These are phyloP conservation scores for Oscheius sp. DNA, from an alignment of 2,888 invertebrate species.

Conservation along the genomic window DNA sequence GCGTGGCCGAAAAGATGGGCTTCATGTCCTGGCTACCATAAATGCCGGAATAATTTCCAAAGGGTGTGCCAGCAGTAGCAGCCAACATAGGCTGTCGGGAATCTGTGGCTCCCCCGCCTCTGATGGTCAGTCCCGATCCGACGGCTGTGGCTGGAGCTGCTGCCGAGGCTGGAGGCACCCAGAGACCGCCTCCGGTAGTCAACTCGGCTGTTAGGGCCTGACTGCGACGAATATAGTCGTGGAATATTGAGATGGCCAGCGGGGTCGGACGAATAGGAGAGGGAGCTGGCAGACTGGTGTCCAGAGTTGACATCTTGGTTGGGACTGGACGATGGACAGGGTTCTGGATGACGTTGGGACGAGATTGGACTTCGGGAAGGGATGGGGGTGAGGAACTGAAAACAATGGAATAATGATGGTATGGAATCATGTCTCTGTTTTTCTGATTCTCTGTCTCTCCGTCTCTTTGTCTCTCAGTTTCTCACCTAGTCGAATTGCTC, in stretches of 20 bases:
- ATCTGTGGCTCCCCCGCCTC: constrained; percentile 62
- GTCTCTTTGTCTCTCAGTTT: not conserved
- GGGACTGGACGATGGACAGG: constrained; percentile 68
- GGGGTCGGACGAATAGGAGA: constrained; percentile 40
- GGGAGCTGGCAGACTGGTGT: constrained; percentile 34
- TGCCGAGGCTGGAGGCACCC: constrained; percentile 62
- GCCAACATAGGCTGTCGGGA: constrained; percentile 75
- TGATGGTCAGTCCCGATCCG: constrained; percentile 17
- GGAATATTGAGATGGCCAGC: constrained; percentile 42
- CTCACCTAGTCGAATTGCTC: constrained; percentile 37
- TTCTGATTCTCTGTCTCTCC: not conserved
- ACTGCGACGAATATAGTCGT: constrained; percentile 50
- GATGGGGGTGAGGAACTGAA: constrained; percentile 41
- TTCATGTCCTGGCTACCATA: constrained; percentile 57
- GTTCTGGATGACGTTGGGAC: constrained; percentile 69
- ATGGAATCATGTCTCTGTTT: not conserved
- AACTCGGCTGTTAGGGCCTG: constrained; percentile 3
- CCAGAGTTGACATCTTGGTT: constrained; percentile 41
- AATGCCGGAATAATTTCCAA: constrained; percentile 60
- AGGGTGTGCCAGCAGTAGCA: constrained; percentile 62
- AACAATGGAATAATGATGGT: too few relatives aligned
- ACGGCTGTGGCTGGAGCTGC: constrained; percentile 72
- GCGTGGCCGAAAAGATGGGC: constrained; percentile 51
- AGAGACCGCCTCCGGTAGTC: constrained; percentile 37
- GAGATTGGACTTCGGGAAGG: constrained; percentile 34